phyloP scores from a whole-genome alignment of 2,888 invertebrate species.

The Synanthedon formicaeformis region DNA sequence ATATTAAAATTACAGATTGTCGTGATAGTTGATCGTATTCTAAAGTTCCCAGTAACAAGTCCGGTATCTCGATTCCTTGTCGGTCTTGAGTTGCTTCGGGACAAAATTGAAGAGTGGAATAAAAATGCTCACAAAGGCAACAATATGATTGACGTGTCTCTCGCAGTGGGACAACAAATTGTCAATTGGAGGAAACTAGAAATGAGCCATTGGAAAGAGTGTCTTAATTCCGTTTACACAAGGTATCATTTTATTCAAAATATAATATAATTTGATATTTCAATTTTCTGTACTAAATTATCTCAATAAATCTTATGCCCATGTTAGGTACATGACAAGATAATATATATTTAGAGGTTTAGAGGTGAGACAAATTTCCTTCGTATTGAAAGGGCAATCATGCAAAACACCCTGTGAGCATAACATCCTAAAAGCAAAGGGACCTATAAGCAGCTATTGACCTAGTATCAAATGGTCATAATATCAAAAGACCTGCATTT shows the following conservation, averaged over 20 bases:
- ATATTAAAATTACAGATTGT: conserved; percentile 71
- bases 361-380: no score
- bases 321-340: no score
- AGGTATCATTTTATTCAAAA: conserved; percentile 63
- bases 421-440: no score
- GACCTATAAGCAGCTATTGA: no score
- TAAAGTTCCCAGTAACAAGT: conserved; percentile 80
- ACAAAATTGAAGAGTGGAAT: conserved; percentile 92
- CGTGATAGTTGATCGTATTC: conserved; percentile 74
- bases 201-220: conserved; percentile 87
- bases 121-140: conserved; percentile 89
- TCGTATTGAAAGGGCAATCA: no score
- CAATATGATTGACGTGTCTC: conserved; percentile 80
- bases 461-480: no score
- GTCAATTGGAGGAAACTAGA: conserved; percentile 93
- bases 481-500: no score
- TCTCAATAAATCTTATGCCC: no score
- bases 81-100: conserved; percentile 89
- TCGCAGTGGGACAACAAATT: conserved; percentile 82
- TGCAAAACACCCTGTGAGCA: no score
- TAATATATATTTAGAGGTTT: no score
- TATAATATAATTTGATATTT: no score
- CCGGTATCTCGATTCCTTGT: conserved; percentile 90
- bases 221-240: conserved; percentile 76
- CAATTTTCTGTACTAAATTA: no score